phyloP scores from a whole-genome alignment of 2,113 vertebrate species.

The Callospermophilus lateralis region DNA sequence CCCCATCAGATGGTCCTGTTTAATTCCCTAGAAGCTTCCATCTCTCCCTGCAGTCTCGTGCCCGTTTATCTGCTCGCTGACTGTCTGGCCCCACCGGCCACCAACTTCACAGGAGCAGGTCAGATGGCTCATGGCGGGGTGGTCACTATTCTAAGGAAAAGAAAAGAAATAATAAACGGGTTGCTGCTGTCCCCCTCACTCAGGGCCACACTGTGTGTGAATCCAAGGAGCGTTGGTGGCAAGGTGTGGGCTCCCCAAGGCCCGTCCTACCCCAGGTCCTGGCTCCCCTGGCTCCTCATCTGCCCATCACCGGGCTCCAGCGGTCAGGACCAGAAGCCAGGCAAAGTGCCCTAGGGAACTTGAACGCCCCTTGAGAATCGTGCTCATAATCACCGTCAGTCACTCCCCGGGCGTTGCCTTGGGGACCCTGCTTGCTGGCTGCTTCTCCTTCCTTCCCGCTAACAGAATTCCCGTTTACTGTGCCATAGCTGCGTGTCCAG shows the following conservation, averaged over 20 bases:
- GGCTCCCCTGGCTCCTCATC: background rate
- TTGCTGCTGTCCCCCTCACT: background rate
- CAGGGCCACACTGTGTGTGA: rapidly evolving
- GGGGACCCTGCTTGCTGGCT: background rate
- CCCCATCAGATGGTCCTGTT: too few species aligned
- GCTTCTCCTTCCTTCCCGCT: background rate
- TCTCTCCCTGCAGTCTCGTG: too few species aligned
- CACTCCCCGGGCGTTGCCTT: background rate
- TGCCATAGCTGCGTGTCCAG: background rate
- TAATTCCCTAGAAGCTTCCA: too few species aligned
- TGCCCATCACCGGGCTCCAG: background rate
- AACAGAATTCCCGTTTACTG: background rate
- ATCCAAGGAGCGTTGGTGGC: background rate
- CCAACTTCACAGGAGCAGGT: too few species aligned
- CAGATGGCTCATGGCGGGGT: too few species aligned
- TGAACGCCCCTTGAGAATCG: background rate
- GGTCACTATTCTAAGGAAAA: background rate
- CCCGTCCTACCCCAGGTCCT: rapidly evolving
- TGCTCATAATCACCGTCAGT: background rate
- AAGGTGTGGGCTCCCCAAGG: background rate
- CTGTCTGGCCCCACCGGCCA: too few species aligned
- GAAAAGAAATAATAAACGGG: background rate
- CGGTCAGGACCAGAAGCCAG: background rate
- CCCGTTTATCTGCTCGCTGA: too few species aligned
- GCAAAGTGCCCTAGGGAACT: background rate